Evolutionary conservation across 1,140 invertebrate genomes (phyloP).

Genomic region (Hestina assimilis): DNA sequence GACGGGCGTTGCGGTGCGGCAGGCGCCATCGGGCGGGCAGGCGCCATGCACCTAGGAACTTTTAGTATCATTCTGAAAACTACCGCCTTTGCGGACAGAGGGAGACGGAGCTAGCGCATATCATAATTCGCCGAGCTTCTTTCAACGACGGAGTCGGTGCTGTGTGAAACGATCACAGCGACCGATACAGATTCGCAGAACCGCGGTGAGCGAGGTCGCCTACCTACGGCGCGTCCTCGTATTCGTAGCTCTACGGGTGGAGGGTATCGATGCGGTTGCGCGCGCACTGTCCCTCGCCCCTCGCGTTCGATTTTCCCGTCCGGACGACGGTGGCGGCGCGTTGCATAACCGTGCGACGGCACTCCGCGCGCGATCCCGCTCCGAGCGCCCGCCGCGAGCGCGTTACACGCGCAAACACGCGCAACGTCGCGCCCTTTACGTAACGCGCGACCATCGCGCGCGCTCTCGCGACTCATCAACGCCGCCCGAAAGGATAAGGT

Average conservation of each 20-base stretch:
- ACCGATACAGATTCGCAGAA: conserved; percentile 38
- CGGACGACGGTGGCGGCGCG: conserved; percentile 67
- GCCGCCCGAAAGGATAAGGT: conserved; percentile 42
- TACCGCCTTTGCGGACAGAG: conserved; percentile 37
- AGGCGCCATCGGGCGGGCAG: conserved; percentile 38
- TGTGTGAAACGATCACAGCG: conserved; percentile 26
- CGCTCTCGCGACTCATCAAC: conserved; percentile 34
- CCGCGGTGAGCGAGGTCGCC: conserved; percentile 46
- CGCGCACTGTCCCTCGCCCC: conserved; percentile 57
- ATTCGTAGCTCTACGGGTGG: conserved; percentile 35
- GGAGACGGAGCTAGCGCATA: conserved; percentile 24
- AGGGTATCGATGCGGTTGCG: conserved; percentile 65
- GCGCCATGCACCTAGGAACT: conserved; percentile 35
- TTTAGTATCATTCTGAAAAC: conserved; percentile 35
- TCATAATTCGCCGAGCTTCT: conserved; percentile 12
- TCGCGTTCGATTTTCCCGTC: conserved; percentile 66
- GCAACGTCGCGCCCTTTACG: conserved; percentile 68
- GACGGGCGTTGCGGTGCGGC: conserved; percentile 37
- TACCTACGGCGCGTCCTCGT: conserved; percentile 39
- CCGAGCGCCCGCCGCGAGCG: conserved; percentile 70
- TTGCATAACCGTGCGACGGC: conserved; percentile 72
- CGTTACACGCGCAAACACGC: conserved; percentile 63
- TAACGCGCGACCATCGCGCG: conserved; percentile 65
- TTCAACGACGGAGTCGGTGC: conserved; percentile 19
- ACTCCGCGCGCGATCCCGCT: conserved; percentile 70